Evolutionary conservation across 2,797 vertebrate genomes (phyloP).

Genomic region (Coendou prehensilis): DNA sequence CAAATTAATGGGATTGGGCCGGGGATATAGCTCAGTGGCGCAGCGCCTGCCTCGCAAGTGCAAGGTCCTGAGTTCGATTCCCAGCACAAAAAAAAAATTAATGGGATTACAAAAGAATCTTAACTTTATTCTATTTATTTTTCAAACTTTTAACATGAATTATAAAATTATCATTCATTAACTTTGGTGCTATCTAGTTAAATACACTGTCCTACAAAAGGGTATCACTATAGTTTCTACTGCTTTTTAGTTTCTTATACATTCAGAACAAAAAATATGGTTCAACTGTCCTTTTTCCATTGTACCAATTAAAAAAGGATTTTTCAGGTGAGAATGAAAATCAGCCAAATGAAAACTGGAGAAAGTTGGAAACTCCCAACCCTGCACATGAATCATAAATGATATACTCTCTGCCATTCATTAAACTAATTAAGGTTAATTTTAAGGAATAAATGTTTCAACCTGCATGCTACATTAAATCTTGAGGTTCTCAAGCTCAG

Average conservation of each 20-base stretch:
- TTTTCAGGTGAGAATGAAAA: conserved; percentile 47
- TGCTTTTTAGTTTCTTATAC: background rate
- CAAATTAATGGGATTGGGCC: background rate
- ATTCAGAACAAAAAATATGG: conserved; percentile 25
- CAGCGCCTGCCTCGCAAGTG: no score
- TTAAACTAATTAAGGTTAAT: conserved; percentile 17
- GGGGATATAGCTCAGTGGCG: no score
- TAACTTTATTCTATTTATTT: conserved; percentile 37
- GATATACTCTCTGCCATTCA: background rate
- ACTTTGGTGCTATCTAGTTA: conserved; percentile 22
- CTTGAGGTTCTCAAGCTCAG: conserved; percentile 20
- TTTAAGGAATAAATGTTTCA: conserved; percentile 21
- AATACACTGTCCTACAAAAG: background rate
- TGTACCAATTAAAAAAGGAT: background rate
- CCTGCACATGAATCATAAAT: background rate
- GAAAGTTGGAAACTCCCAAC: background rate
- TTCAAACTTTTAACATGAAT: background rate
- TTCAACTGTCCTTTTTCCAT: background rate
- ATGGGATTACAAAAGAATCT: background rate
- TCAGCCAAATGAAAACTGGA: background rate
- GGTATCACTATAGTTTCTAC: background rate
- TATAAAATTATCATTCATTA: conserved; percentile 5
- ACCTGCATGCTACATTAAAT: background rate
- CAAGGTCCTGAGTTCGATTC: no score
- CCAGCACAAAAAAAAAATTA: background rate